Conservation (phyloP, 2,888 invertebrate genomes). For the Drosophila gaucha region DNA sequence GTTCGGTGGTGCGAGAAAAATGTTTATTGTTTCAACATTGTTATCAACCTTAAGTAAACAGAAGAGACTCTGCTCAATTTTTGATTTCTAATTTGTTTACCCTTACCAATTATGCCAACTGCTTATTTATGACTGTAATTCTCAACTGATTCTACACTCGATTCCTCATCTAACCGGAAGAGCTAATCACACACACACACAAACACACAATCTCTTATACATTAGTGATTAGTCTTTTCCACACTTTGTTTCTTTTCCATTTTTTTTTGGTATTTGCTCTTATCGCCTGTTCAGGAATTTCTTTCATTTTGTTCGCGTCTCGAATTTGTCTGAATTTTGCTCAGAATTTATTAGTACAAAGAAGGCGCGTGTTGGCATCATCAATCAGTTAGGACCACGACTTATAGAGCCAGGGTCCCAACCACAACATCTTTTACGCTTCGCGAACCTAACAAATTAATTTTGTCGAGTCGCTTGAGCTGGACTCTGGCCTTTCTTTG, state of each 20-base stretch:
- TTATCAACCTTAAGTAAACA: constrained; percentile 83
- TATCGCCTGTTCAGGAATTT: constrained; percentile 66
- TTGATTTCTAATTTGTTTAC: constrained; percentile 82
- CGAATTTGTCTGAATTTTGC: constrained; percentile 82
- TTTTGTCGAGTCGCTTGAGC: constrained; percentile 25
- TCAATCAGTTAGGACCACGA: constrained; percentile 73
- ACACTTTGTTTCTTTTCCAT: constrained; percentile 32
- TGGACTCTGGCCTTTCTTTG: constrained; percentile 9
- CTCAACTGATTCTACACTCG: constrained; percentile 64
- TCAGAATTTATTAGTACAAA: constrained; percentile 83
- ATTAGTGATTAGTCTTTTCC: constrained; percentile 67
- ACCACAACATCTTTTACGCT: constrained; percentile 46
- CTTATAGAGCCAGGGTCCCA: constrained; percentile 19
- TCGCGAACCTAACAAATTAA: constrained; percentile 57
- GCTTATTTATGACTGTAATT: constrained; percentile 70
- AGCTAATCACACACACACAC: constrained; percentile 24
- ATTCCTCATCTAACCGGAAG: constrained; percentile 66
- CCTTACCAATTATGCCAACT: constrained; percentile 17
- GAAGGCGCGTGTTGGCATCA: constrained; percentile 76
- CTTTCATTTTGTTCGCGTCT: constrained; percentile 60
- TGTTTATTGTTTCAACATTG: constrained; percentile 85
- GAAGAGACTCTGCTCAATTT: constrained; percentile 72
- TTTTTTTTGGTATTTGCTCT: constrained; percentile 49
- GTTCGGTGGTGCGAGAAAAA: constrained; percentile 82
- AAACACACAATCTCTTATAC: constrained; percentile 17